These are phyloP conservation scores for Platycercus adscitus DNA, from an alignment of 2,113 vertebrate genomes.

Conservation along the genomic window DNA sequence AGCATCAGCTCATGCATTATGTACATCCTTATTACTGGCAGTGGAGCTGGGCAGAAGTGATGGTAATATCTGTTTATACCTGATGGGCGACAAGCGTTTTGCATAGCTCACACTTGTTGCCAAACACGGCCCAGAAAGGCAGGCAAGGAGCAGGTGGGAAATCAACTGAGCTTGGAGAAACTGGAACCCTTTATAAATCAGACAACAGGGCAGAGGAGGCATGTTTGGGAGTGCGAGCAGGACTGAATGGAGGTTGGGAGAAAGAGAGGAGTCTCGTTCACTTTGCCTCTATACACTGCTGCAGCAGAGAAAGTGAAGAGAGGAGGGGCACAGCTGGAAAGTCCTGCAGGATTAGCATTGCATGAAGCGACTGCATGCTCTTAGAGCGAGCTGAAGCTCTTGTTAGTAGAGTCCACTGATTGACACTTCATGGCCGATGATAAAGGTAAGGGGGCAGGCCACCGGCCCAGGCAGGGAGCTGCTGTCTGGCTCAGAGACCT, in stretches of 20 bases:
- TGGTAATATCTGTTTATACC: not conserved
- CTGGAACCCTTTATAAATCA: not conserved
- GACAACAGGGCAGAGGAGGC: not conserved
- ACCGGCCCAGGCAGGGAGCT: not conserved
- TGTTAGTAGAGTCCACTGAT: not conserved
- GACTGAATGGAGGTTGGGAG: not conserved
- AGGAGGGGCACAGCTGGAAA: not conserved
- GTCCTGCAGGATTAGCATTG: not conserved
- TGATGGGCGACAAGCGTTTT: not conserved
- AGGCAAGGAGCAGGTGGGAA: not conserved
- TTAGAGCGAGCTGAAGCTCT: not conserved
- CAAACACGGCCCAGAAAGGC: not conserved
- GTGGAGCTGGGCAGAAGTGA: not conserved
- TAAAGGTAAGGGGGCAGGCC: not conserved
- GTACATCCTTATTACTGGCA: constrained; percentile 12
- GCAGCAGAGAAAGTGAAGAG: not conserved
- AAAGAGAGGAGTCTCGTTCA: not conserved
- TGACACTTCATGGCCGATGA: not conserved
- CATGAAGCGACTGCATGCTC: not conserved
- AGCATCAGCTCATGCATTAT: constrained; percentile 20
- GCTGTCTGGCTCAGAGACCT: not conserved
- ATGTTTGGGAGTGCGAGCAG: not conserved
- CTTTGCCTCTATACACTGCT: not conserved
- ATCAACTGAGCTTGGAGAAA: not conserved
- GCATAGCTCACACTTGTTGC: not conserved